Evolutionary conservation across 2,797 vertebrate genomes (phyloP), one percentile per base, ranked within the genome.

Genomic region (Xyrichtys novacula): DNA sequence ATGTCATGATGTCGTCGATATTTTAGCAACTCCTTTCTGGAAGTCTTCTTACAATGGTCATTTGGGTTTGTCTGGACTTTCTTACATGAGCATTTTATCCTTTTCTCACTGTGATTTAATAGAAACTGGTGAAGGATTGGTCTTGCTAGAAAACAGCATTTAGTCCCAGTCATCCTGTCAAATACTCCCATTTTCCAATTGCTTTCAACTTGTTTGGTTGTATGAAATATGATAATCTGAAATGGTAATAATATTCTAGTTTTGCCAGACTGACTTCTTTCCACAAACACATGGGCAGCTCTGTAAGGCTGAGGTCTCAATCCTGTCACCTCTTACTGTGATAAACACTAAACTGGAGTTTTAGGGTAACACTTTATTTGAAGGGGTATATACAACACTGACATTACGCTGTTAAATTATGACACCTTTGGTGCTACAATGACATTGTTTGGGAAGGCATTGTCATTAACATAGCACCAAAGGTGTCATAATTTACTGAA

Each of bases 221-320:
- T 36, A 34, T 19, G 48, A 58, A 63, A 25, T 9, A 65, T 70
- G 14, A 39, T 66, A 26, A 17, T 34, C 34, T 71, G 0, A 1
- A 54, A 25, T 38, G n/a, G 20, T 54, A 54, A 31, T 49, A 70
- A 65, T 39, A 31, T 38, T 4, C 15, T 38, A 16, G 7, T 15
- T 17, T 7, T 40, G 7, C 16, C 38, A 17, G 34, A 47, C 8
- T 12, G 19, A 20, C 46, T 71, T 20, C 39, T 62, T 59, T 32
- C 54, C 50, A 53, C 52, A 28, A 56, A 34, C 56, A 48, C n/a
- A 16, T 32, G 76, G 39, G 61, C 68, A 74, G 55, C 42, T 44
- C 74, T 76, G 82, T 76, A 87, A 91, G 79, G 85, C 63, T 76
- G 57, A n/a, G n/a, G n/a, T n/a, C n/a, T n/a, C n/a, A n/a, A n/a